Evolutionary conservation across 2,797 vertebrate species (phyloP).

Genomic region (Centroberyx gerrardi): DNA sequence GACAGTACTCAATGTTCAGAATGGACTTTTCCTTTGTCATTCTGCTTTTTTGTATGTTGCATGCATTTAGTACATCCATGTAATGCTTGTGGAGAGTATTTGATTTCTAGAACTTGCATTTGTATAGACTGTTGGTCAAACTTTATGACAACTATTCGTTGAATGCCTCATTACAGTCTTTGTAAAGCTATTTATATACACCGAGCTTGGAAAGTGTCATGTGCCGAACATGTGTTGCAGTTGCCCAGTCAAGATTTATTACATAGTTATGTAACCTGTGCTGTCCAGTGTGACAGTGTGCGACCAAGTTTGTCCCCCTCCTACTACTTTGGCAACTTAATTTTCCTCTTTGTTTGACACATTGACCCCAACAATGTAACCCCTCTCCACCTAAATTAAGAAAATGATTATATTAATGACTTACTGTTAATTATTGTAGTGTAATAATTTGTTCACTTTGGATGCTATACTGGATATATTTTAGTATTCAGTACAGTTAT

Average conservation of each 20-base stretch:
- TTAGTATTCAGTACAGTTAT: neutral
- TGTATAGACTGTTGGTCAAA: neutral
- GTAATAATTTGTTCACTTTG: neutral
- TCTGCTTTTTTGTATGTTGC: neutral
- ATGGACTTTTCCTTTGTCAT: slow-evolving; percentile 9
- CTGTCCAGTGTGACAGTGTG: slow-evolving; percentile 4
- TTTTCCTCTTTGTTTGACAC: neutral
- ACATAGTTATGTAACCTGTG: slow-evolving; percentile 31
- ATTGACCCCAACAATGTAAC: neutral
- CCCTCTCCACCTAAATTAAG: neutral
- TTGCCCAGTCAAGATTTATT: slow-evolving; percentile 30
- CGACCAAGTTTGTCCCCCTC: slow-evolving; percentile 20
- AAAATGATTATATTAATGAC: neutral
- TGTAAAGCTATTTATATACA: slow-evolving; percentile 47
- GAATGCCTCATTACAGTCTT: neutral
- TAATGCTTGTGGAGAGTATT: neutral
- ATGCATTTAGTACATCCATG: slow-evolving; percentile 3
- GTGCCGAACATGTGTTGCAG: slow-evolving; percentile 59
- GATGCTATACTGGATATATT: neutral
- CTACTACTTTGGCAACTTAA: slow-evolving; percentile 30
- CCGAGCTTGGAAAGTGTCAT: slow-evolving; percentile 43
- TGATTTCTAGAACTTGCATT: too few relatives aligned
- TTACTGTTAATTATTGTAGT: neutral
- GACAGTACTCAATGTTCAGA: slow-evolving; percentile 1
- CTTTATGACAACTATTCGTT: neutral